phyloP scores from a whole-genome alignment of 2,113 vertebrate species.

The Sinocyclocheilus rhinocerous region DNA sequence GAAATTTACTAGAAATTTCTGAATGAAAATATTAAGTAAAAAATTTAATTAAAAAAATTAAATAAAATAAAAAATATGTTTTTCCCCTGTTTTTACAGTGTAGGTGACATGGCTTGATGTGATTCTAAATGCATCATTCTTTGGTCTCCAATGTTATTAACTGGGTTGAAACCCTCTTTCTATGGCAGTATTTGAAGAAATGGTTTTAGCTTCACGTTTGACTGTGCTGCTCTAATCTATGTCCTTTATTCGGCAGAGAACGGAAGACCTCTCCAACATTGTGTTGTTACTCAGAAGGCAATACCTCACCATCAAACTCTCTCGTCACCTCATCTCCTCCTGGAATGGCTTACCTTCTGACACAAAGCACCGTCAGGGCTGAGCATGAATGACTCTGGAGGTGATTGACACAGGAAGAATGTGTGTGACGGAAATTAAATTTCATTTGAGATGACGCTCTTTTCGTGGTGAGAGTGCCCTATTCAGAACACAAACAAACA shows the following conservation, averaged over 20 bases:
- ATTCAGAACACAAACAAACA: not conserved
- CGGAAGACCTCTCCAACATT: not conserved
- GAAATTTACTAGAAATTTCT: not conserved
- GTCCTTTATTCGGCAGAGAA: slow-evolving; percentile 54
- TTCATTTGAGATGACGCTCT: slow-evolving; percentile 35
- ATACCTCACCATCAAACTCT: not conserved
- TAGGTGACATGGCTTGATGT: not conserved
- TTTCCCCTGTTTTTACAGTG: not conserved
- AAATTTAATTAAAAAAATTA: too few species aligned
- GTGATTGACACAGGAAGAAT: slow-evolving; percentile 34
- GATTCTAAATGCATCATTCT: not conserved
- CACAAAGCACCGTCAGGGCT: slow-evolving; percentile 29
- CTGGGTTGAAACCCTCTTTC: not conserved
- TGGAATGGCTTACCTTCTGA: slow-evolving; percentile 30
- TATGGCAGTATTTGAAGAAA: not conserved
- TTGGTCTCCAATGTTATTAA: not conserved
- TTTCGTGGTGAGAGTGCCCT: not conserved
- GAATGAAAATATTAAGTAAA: too few species aligned
- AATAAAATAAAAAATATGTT: too few species aligned
- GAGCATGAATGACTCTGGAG: slow-evolving; percentile 33
- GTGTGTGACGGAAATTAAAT: slow-evolving; percentile 44
- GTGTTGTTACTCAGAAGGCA: not conserved
- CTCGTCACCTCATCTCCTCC: slow-evolving; percentile 24
- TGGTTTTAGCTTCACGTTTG: slow-evolving; percentile 8
- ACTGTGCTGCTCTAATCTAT: slow-evolving; percentile 56